These are phyloP conservation scores for Hypsibius dujardini DNA, from an alignment of 1,140 invertebrate species.

Conservation along the genomic window DNA sequence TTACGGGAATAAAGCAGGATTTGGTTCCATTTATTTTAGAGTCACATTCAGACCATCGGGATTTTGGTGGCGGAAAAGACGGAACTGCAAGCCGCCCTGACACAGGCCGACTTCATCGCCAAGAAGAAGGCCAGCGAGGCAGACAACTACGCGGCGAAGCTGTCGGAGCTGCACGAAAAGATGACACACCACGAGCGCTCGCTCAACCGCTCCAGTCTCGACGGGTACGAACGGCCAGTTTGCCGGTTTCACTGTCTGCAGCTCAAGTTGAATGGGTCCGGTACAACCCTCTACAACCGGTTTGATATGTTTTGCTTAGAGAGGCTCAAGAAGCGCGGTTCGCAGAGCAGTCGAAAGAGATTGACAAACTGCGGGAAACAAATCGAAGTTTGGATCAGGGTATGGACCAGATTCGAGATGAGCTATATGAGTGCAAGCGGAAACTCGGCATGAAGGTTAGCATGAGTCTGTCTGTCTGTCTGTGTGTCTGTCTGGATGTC, in stretches of 20 bases:
- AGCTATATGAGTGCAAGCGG: not conserved
- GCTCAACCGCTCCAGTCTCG: not conserved
- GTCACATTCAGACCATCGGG: slow-evolving; percentile 54
- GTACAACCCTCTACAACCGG: not conserved
- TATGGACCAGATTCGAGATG: not conserved
- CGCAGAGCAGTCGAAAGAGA: slow-evolving; percentile 4
- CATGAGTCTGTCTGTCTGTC: no score
- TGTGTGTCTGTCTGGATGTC: no score
- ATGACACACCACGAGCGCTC: not conserved
- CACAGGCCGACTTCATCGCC: slow-evolving; percentile 40
- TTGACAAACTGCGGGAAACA: not conserved
- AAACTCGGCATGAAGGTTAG: not conserved
- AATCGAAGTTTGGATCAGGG: no score
- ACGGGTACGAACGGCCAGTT: not conserved
- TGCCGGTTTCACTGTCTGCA: not conserved
- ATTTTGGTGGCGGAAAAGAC: slow-evolving; percentile 61
- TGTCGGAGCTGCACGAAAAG: not conserved
- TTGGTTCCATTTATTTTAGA: slow-evolving; percentile 26
- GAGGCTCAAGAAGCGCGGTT: not conserved
- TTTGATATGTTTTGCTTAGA: no score
- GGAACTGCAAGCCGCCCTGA: slow-evolving; percentile 47
- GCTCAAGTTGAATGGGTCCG: not conserved
- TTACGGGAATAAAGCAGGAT: slow-evolving; percentile 3
- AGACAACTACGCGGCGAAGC: not conserved
- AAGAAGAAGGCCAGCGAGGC: slow-evolving; percentile 44